Base-by-base conservation (phyloP, 2,113 vertebrate species). In the Enhydra lutris region DNA sequence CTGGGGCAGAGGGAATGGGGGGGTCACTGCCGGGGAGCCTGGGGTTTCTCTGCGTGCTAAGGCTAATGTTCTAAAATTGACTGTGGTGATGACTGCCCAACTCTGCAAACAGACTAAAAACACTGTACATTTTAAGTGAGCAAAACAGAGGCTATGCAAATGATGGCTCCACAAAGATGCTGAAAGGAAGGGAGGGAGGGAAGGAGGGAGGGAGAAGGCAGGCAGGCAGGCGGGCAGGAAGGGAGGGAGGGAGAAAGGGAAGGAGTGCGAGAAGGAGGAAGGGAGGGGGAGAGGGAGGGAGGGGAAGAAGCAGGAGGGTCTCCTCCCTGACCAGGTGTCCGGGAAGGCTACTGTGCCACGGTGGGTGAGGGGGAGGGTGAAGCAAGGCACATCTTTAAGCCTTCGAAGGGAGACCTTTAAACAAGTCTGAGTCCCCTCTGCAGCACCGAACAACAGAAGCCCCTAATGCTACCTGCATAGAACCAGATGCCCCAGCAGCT, bases 391-490 rank as follows among this genome's bases (percentile, higher is more conserved):
- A 8, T 7, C 55, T 23, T 59, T 6, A 7, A 39, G 11, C 18
- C 55, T 21, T 21, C 7, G 2, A 20, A 57, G 55, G 55, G 18
- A 57, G 55, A 8, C 17, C 23, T 2, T 42, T 6, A 4, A 34
- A 15, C 18, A 50, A 7, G 18, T 8, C 76, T 5, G 1, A 47
- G 93, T 59, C 29, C 31, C n/a, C 9, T 34, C 24, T 31, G 11
- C 21, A 0, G 11, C 45, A 20, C 76, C 1, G 6, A 69, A 55
- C 3, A 20, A 26, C 59, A 4, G 2, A 15, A 31, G 59, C 36
- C 26, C 8, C 14, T 1, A 15, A n/a, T 0, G 29, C n/a, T 18
- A 15, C 20, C 29, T 0, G 20, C 42, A 31, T 12, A 61, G 34
- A 67, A 36, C 45, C 1, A 65, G 31, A 71, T n/a, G 3, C 4